A percentile compares a stretch with the other conserved stretches of the same genome.
Evolutionary conservation across 2,113 vertebrate species (phyloP).

Genomic region (Rhinolophus sinicus): DNA sequence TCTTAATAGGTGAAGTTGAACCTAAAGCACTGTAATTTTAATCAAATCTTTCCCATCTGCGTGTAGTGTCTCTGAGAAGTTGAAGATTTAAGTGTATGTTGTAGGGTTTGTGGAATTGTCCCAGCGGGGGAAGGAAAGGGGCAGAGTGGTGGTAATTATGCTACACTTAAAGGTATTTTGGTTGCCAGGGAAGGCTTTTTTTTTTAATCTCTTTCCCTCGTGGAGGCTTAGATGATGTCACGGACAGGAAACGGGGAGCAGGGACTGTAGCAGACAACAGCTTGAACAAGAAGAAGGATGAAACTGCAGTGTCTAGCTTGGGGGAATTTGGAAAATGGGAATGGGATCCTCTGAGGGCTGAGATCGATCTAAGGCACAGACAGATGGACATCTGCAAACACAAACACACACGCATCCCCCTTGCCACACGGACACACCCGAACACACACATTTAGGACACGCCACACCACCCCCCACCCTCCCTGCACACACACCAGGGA

Average conservation of each 20-base stretch:
- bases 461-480: accelerated
- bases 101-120: constrained; percentile 86
- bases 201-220: constrained; percentile 45
- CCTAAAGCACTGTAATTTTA: constrained; percentile 93
- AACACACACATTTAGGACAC: accelerated
- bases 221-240: constrained; percentile 79
- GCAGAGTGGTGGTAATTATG: constrained; percentile 87
- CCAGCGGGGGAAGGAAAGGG: constrained; percentile 85
- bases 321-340: neutral
- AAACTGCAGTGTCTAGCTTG: neutral
- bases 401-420: neutral
- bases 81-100: constrained; percentile 91
- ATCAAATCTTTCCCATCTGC: constrained; percentile 90
- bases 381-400: accelerated
- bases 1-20: constrained; percentile 91
- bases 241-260: neutral
- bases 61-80: constrained; percentile 85
- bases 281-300: accelerated
- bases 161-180: constrained; percentile 88
- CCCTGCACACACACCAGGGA: neutral
- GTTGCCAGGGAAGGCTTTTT: constrained; percentile 82
- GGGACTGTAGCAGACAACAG: neutral
- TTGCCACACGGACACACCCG: accelerated
- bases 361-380: accelerated
- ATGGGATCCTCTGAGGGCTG: accelerated